Percentiles rank a stretch among this genome's conserved stretches.
Conservation (phyloP, 2,888 invertebrate genomes). For the Melanostoma mellinum region DNA sequence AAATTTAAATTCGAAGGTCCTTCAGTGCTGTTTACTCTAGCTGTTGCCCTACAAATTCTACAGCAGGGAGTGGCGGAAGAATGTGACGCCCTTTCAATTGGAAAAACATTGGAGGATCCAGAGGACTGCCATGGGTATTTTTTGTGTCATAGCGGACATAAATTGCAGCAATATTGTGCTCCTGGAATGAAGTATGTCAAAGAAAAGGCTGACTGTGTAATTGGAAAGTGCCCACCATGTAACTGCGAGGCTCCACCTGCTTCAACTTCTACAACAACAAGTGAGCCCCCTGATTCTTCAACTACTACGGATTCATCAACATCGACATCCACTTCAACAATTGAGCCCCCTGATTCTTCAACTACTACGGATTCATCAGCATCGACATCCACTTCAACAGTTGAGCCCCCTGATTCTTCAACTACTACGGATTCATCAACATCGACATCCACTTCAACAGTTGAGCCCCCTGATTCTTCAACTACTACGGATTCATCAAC, state of each 20-base stretch:
- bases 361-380: background rate
- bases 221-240: constrained; percentile 73
- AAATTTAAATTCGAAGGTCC: background rate
- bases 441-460: background rate
- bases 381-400: background rate
- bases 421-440: background rate
- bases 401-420: background rate
- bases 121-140: constrained; percentile 71
- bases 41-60: background rate
- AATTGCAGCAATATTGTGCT: constrained; percentile 67
- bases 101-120: constrained; percentile 58
- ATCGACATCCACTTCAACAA: background rate
- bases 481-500: constrained; percentile 9
- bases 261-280: background rate
- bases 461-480: background rate
- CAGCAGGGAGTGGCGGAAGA: constrained; percentile 16
- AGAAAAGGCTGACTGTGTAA: constrained; percentile 41
- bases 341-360: background rate
- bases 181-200: constrained; percentile 58
- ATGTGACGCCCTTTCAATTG: constrained; percentile 24
- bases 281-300: background rate
- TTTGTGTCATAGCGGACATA: constrained; percentile 44
- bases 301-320: background rate
- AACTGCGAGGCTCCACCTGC: constrained; percentile 35
- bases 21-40: background rate